Evolutionary conservation across 2,113 vertebrate species (phyloP).

Genomic region (Siniperca chuatsi): DNA sequence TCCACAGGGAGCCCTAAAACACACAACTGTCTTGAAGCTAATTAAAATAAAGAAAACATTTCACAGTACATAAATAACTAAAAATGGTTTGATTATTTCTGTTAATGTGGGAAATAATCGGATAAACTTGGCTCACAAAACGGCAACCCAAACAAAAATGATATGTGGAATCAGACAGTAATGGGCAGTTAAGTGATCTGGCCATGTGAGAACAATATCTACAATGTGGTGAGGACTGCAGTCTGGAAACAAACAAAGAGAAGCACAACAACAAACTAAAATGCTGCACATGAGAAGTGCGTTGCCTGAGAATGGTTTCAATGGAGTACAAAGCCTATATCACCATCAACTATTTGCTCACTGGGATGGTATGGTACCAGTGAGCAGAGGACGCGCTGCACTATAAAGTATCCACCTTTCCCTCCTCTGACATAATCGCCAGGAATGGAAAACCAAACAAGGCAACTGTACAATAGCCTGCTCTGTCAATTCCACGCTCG

Average conservation of each 20-base stretch:
- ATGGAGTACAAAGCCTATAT: slow-evolving; percentile 43
- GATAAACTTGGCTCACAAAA: neutral
- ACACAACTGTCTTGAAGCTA: neutral
- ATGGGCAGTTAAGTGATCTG: neutral
- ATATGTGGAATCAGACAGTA: neutral
- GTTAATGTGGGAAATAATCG: neutral
- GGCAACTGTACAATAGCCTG: slow-evolving; percentile 33
- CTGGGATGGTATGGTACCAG: slow-evolving; percentile 28
- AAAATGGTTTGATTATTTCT: neutral
- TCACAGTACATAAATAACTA: neutral
- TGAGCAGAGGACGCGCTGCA: slow-evolving; percentile 15
- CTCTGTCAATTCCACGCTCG: slow-evolving; percentile 16
- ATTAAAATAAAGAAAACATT: slow-evolving; percentile 40
- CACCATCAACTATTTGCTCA: slow-evolving; percentile 73
- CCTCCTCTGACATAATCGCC: slow-evolving; percentile 47
- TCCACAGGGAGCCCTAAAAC: slow-evolving; percentile 21
- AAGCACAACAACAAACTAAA: slow-evolving; percentile 34
- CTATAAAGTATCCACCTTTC: slow-evolving; percentile 21
- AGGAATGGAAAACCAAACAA: slow-evolving; percentile 71
- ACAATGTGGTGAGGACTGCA: neutral
- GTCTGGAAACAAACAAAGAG: slow-evolving; percentile 17
- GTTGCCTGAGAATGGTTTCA: slow-evolving; percentile 27
- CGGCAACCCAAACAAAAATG: neutral
- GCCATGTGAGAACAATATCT: neutral
- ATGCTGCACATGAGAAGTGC: slow-evolving; percentile 3